Base-by-base conservation (phyloP, 2,113 vertebrate species). In the Psophia crepitans region DNA sequence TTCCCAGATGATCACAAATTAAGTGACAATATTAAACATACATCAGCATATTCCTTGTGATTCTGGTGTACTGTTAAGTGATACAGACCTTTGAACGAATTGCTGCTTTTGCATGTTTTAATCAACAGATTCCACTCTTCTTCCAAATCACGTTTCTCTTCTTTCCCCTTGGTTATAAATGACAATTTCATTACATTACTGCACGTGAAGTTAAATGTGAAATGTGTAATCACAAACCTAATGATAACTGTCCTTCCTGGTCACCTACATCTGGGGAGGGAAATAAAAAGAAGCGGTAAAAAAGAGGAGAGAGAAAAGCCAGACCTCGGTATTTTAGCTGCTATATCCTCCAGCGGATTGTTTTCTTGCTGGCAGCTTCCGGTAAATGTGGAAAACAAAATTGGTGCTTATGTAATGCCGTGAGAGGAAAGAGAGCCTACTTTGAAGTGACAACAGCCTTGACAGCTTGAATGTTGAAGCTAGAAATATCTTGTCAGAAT, bases 391-490 rank as follows among this genome's bases (percentile, higher is more conserved):
- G 93, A 96, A 97, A 91, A 83, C 74, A 87, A 81, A 87, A 87
- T 20, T 54, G 81, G 54, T 95, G 49, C 81, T 98, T 97, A 97
- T 51, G 37, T 81, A 95, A 97, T 93, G 77, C 64, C 77, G 96
- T 89, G 85, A 89, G 88, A 95, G 48, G 77, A 91, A 87, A 71
- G 92, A 93, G 54, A 90, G 56, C 58, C 64, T 96, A 41, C 88
- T 94, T 97, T 89, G 78, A 97, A 95, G 85, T 93, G 95, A 96
- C 95, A 97, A 87, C 84, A 97, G 75, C 26, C 41, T 91, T 94
- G 89, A 81, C 95, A 97, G 94, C 81, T 63, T 94, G 81, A 96
- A 95, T 16, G 75, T n/a, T 95, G 73, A 88, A 90, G 80, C 65
- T 96, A 90, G 94, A 98, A 97, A 97, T 94, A 93, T 83, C 71